phyloP scores from a whole-genome alignment of 2,888 invertebrate species.

The Scrobipalpa costella region DNA sequence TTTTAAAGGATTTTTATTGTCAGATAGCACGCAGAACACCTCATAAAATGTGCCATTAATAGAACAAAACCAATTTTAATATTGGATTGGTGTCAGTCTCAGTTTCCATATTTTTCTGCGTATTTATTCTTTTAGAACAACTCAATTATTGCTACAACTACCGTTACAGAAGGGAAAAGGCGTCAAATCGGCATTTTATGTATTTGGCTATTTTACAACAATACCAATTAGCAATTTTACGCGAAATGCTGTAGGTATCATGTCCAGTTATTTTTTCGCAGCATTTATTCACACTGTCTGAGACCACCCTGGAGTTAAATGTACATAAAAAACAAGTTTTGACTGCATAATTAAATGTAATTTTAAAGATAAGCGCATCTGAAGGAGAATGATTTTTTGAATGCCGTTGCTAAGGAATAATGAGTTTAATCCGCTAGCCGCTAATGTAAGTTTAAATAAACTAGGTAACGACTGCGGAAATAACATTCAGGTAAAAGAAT shows the following conservation, averaged over 20 bases:
- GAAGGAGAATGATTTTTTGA: not conserved
- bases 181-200: too few relatives aligned
- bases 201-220: not conserved
- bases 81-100: too few relatives aligned
- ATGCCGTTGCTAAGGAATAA: not conserved
- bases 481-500: too few relatives aligned
- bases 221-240: slow-evolving; percentile 3
- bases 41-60: too few relatives aligned
- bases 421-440: not conserved
- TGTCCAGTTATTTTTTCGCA: not conserved
- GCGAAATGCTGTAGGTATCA: not conserved
- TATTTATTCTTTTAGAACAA: too few relatives aligned
- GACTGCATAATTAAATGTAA: slow-evolving; percentile 9
- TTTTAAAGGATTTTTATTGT: too few relatives aligned
- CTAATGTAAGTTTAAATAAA: slow-evolving; percentile 3
- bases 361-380: slow-evolving; percentile 1
- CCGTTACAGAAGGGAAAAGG: not conserved
- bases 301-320: slow-evolving; percentile 7
- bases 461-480: not conserved
- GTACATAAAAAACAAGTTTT: not conserved
- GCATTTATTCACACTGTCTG: not conserved
- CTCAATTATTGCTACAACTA: too few relatives aligned
- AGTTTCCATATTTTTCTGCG: too few relatives aligned
- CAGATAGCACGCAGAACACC: too few relatives aligned
- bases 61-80: too few relatives aligned